Evolutionary conservation across 2,113 vertebrate species (phyloP), one percentile per base, ranked within the genome.

Genomic region (Epinephelus fuscoguttatus): DNA sequence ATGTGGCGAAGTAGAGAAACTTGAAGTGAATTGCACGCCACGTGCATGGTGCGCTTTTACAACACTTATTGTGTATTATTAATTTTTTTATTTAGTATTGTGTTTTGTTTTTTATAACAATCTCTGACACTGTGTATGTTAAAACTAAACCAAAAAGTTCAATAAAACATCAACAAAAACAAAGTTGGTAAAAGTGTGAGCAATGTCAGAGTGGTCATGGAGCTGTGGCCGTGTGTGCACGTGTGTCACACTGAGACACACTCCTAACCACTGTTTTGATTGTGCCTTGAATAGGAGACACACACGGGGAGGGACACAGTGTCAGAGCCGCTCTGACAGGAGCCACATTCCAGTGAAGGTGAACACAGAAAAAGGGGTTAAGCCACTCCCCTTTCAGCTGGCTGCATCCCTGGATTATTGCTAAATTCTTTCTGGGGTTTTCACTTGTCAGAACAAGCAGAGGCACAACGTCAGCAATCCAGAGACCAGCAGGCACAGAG

Each of bases 381-480:
- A 94, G 88, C 94, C 91, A 87, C 93, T 88, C 92, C 93, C 80
- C 77, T 94, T 94, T 95, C 87, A 94, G 79, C 76, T 19, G 66
- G 79, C 88, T 70, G 71, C 85, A 91, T 94, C 88, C 77, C 88
- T 88, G 94, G 91, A 94, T 95, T 90, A 94, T 86, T 92, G 87
- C 85, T 86, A 82, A 94, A 96, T 95, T 95, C 94, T 95, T 95
- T 95, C 93, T 89, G 89, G 88, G 83, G 78, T 88, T 93, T 94
- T 94, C 92, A 95, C 94, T 95, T 94, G 95, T 95, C 91, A 93
- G 94, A 88, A 93, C 95, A 94, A 70, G 95, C 92, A 93, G 90
- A 92, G 87, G 86, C 90, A 81, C 87, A 61, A 56, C 81, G 91
- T 96, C 94, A 95, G 95, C 88, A 74, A 21, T 63, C 70, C 80